Base-by-base conservation (phyloP, 2,888 invertebrate genomes). In the Entomobrya proxima region DNA sequence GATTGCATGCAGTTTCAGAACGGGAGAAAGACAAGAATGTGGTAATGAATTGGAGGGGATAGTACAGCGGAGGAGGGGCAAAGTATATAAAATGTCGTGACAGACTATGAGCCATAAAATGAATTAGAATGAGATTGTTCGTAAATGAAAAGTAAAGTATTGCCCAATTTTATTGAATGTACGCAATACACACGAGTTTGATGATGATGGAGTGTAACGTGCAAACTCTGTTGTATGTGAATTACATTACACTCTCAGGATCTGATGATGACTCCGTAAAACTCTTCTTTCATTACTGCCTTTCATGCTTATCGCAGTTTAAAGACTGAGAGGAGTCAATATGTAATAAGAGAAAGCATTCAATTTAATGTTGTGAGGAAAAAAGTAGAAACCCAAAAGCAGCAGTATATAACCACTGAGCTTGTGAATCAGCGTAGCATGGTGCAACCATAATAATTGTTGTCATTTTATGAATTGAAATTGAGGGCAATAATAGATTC, bases 391-490 rank as follows among this genome's bases (percentile, higher is more conserved):
- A n/a, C n/a, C n/a, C 9, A 18, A 24, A 3, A 27, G 7, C 13
- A 47, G n/a, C 13, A 7, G 3, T 47, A 47, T 7, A 13, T 47
- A 5, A 15, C 15, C 5, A 47, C 7, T 47, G 24, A 55, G 9
- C 55, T 24, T 67, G 21, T 18, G 44, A 69, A 24, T 21, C 44
- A 27, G 69, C 15, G 24, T 69, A 44, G 37, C 40, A 69, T 21
- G 21, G 69, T 15, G 27, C 21, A 44, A 40, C 67, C 30, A 30
- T 32, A 69, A 18, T 74, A 74, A 74, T 74, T 74, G 50, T 74
- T 74, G 74, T 74, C 44, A 74, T 74, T 74, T 74, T 74, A 74
- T 32, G 50, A 74, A 74, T 47, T 74, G 47, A 50, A 74, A 74
- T 74, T 47, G 74, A 74, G 50, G 32, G 50, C 50, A 74, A 50